phyloP scores from a whole-genome alignment of 2,113 vertebrate genomes.

The Crotalus tigris region DNA sequence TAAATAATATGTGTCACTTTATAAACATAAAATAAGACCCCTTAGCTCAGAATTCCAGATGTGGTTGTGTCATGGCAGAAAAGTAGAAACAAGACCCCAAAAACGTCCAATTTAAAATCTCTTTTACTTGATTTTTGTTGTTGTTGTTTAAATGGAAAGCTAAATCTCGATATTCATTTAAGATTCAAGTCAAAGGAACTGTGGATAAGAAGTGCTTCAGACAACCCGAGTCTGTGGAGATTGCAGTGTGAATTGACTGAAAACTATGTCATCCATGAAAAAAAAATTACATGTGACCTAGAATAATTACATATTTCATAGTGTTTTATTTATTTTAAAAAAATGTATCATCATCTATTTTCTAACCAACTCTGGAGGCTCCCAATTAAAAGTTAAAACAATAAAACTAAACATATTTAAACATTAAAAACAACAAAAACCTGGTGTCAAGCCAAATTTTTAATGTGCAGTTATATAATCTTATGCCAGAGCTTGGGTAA shows the following conservation, averaged over 20 bases:
- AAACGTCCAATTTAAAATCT: background rate
- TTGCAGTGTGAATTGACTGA: background rate
- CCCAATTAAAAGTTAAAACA: background rate
- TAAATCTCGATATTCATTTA: background rate
- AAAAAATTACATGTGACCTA: background rate
- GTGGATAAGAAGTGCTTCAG: background rate
- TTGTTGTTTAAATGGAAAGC: background rate
- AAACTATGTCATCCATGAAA: background rate
- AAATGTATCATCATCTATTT: background rate
- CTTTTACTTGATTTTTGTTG: background rate
- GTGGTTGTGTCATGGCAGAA: background rate
- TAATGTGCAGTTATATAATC: background rate
- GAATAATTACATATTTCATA: background rate
- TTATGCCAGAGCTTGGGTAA: background rate
- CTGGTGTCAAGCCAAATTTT: background rate
- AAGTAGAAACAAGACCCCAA: background rate
- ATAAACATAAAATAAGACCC: background rate
- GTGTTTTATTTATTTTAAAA: background rate
- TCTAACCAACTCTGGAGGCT: background rate
- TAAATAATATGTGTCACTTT: constrained; percentile 29
- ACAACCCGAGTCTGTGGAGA: background rate
- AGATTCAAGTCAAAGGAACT: background rate
- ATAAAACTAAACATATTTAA: background rate
- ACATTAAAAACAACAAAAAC: background rate
- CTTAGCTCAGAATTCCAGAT: background rate